A percentile compares a stretch with the other conserved stretches of the same genome.
Conservation (phyloP, 2,113 vertebrate species). For the Cheirogaleus medius region DNA sequence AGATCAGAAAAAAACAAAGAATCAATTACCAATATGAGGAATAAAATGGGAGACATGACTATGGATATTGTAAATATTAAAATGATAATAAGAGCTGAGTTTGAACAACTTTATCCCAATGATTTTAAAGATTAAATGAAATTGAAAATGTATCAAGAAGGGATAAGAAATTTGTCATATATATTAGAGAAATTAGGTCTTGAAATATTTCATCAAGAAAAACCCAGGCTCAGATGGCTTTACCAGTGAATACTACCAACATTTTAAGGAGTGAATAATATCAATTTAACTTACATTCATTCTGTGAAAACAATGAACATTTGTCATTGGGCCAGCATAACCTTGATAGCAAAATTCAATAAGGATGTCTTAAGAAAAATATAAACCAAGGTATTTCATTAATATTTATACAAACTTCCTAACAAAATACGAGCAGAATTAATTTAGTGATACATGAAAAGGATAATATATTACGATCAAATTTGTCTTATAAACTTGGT, state of each 20-base stretch:
- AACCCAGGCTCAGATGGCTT: neutral
- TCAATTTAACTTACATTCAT: neutral
- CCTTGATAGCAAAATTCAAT: neutral
- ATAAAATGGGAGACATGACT: neutral
- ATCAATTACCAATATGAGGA: neutral
- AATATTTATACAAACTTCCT: neutral
- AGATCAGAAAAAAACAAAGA: neutral
- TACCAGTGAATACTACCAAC: neutral
- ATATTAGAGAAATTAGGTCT: neutral
- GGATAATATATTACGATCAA: neutral
- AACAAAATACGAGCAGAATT: neutral
- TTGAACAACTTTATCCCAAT: neutral
- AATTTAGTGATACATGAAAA: neutral
- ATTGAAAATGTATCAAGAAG: conserved; percentile 23
- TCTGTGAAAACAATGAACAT: neutral
- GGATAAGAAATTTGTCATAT: neutral
- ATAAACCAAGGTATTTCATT: neutral
- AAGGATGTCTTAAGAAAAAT: neutral
- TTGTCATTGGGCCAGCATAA: neutral
- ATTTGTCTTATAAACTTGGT: neutral
- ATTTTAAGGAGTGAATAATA: conserved; percentile 11
- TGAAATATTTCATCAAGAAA: neutral
- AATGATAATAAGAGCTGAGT: neutral
- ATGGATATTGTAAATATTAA: neutral
- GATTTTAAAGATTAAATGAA: neutral